A percentile compares a stretch with the other conserved stretches of the same genome.
These are phyloP conservation scores for Listronotus oregonensis DNA, from an alignment of 1,140 invertebrate species.

Conservation along the genomic window DNA sequence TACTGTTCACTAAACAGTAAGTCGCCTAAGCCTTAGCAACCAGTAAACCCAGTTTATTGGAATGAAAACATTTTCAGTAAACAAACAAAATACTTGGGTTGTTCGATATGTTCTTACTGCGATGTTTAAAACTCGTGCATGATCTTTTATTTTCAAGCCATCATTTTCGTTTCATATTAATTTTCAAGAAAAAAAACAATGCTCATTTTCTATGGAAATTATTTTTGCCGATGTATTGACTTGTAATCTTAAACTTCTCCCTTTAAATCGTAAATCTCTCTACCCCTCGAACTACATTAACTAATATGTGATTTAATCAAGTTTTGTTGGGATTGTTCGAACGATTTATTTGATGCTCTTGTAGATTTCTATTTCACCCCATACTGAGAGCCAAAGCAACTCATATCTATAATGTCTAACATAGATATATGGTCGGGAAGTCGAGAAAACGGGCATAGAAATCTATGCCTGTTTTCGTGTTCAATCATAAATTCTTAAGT, in stretches of 20 bases:
- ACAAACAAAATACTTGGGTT: too few species aligned
- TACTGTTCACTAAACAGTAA: not conserved
- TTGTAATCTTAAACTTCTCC: constrained; percentile 2
- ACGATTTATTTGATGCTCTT: constrained; percentile 27
- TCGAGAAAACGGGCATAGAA: too few species aligned
- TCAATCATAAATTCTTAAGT: too few species aligned
- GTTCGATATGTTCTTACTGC: too few species aligned
- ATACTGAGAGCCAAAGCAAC: constrained; percentile 11
- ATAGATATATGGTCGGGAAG: constrained; percentile 7
- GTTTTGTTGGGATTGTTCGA: constrained; percentile 28
- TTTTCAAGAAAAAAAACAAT: too few species aligned
- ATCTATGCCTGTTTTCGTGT: not conserved
- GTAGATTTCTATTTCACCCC: constrained; percentile 25
- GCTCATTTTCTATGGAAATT: not conserved
- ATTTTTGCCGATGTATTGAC: not conserved
- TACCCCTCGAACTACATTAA: constrained; percentile 16
- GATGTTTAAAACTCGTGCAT: too few species aligned
- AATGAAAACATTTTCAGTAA: too few species aligned
- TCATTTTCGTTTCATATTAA: too few species aligned
- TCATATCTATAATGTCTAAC: constrained; percentile 30
- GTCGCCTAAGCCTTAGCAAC: too few species aligned
- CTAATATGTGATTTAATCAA: constrained; percentile 34
- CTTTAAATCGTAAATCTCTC: constrained; percentile 13
- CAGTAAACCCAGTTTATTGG: too few species aligned
- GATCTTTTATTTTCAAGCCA: too few species aligned